These are phyloP conservation scores for Dryobotodes eremita DNA, from an alignment of 2,888 invertebrate genomes.

Conservation along the genomic window DNA sequence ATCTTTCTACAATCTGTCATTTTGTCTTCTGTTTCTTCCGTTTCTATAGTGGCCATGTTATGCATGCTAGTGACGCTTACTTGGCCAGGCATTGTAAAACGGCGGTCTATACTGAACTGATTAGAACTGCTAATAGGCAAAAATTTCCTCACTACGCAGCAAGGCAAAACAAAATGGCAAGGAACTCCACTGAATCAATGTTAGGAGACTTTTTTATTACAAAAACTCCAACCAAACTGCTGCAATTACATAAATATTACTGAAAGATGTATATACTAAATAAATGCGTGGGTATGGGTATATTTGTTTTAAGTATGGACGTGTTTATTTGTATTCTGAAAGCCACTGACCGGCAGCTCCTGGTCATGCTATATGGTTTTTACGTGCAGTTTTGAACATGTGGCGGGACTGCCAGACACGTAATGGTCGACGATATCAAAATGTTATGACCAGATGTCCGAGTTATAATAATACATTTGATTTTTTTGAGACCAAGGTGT, in stretches of 20 bases:
- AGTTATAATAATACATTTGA: slow-evolving; percentile 17
- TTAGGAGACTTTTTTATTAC: slow-evolving; percentile 54
- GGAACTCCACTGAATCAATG: slow-evolving; percentile 23
- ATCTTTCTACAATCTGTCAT: too few relatives aligned
- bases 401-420: slow-evolving; percentile 46
- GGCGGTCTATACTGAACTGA: neutral
- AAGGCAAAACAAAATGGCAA: slow-evolving; percentile 5
- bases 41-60: too few relatives aligned
- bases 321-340: slow-evolving; percentile 58
- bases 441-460: slow-evolving; percentile 51
- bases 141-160: neutral
- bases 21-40: too few relatives aligned
- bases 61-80: neutral
- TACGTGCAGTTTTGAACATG: slow-evolving; percentile 47
- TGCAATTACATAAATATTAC: slow-evolving; percentile 56
- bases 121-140: slow-evolving; percentile 14
- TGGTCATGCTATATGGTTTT: slow-evolving; percentile 40
- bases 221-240: slow-evolving; percentile 36
- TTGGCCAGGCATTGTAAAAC: neutral
- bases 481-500: slow-evolving; percentile 15
- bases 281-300: slow-evolving; percentile 48
- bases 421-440: slow-evolving; percentile 54
- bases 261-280: slow-evolving; percentile 42
- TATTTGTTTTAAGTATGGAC: slow-evolving; percentile 51
- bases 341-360: slow-evolving; percentile 59